Conservation (phyloP, 2,888 invertebrate species). For the Callosobruchus maculatus region DNA sequence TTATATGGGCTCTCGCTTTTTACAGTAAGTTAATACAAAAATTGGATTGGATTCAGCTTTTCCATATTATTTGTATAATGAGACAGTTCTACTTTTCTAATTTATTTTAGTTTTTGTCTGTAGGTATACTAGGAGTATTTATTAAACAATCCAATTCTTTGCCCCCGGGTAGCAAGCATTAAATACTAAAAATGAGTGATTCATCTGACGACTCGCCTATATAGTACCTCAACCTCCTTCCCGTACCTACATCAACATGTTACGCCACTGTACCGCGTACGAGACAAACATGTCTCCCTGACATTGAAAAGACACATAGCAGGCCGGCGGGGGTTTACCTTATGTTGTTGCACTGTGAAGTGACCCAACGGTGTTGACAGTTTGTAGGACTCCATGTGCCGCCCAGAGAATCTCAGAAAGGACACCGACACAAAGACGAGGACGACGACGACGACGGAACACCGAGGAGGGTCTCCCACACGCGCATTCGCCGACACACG, state of each 20-base stretch:
- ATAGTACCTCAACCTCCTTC: not conserved
- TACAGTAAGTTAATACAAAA: too few relatives aligned
- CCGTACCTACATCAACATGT: not conserved
- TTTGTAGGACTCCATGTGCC: not conserved
- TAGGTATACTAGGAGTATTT: too few relatives aligned
- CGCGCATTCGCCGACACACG: not conserved
- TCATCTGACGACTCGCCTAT: too few relatives aligned
- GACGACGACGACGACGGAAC: too few relatives aligned
- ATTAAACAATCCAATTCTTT: too few relatives aligned
- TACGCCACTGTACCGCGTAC: not conserved
- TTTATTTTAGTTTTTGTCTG: too few relatives aligned
- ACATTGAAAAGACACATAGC: not conserved
- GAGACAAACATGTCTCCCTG: not conserved
- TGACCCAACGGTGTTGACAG: not conserved
- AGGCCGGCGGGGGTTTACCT: not conserved
- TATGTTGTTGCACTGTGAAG: not conserved
- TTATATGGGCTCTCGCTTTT: too few relatives aligned
- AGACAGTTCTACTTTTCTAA: too few relatives aligned
- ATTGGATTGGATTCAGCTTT: too few relatives aligned
- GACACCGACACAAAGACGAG: not conserved
- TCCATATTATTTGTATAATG: too few relatives aligned
- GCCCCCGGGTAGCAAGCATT: too few relatives aligned
- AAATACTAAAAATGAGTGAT: too few relatives aligned
- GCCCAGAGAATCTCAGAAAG: not conserved
- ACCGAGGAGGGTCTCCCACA: not conserved